Percentiles rank a stretch among this genome's conserved stretches.
These are phyloP conservation scores for Elysia chlorotica DNA, from an alignment of 1,140 invertebrate species.

Conservation along the genomic window DNA sequence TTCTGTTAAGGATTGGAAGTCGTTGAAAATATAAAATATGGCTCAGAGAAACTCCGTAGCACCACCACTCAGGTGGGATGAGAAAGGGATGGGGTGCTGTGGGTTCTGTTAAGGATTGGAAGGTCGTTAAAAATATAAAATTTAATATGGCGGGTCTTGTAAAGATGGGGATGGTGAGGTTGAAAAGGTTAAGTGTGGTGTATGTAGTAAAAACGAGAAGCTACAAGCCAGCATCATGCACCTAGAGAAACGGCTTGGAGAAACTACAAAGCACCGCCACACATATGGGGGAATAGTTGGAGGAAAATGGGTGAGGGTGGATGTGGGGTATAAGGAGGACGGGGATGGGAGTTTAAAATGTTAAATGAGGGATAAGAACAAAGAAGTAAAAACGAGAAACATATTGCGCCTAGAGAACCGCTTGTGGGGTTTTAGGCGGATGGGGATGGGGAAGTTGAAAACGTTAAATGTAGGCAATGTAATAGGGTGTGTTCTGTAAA, in stretches of 20 bases:
- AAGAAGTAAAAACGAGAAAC: too few relatives aligned
- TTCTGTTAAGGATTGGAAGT: background rate
- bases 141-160: constrained; percentile 88
- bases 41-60: constrained; percentile 85
- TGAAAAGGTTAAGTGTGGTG: too few relatives aligned
- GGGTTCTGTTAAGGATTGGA: background rate
- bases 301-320: background rate
- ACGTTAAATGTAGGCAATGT: too few relatives aligned
- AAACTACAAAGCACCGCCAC: constrained; percentile 78
- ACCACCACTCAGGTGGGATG: constrained; percentile 77
- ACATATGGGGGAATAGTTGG: too few relatives aligned
- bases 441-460: constrained; percentile 72
- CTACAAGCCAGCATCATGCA: constrained; percentile 81
- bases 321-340: background rate
- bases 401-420: too few relatives aligned
- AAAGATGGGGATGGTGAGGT: constrained; percentile 72
- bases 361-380: too few relatives aligned
- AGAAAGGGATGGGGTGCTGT: too few relatives aligned
- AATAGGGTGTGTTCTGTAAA: too few relatives aligned
- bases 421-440: constrained; percentile 82
- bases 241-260: constrained; percentile 90
- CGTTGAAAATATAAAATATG: constrained; percentile 64
- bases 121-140: background rate
- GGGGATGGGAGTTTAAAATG: constrained; percentile 72
- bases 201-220: constrained; percentile 76